These are phyloP conservation scores for Lerista edwardsae DNA, from an alignment of 2,797 vertebrate genomes.

Conservation along the genomic window DNA sequence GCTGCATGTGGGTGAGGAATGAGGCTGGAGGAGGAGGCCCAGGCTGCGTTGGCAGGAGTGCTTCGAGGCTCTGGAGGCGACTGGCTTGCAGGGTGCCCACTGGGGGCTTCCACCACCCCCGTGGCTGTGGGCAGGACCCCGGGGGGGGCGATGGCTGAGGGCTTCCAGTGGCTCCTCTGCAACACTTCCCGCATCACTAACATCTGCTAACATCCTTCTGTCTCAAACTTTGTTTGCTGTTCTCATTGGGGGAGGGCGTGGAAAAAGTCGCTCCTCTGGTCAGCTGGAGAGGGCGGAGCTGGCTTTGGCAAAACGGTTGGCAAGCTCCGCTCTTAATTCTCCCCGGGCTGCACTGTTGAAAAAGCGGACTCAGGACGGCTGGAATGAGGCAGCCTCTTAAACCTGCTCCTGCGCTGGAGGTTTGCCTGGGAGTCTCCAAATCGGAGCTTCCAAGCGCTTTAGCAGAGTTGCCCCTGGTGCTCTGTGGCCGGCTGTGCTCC, in stretches of 20 bases:
- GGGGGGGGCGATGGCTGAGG: not conserved
- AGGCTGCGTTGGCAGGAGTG: not conserved
- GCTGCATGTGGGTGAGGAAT: too few species aligned
- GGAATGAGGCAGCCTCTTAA: not conserved
- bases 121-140: not conserved
- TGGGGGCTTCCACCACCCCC: not conserved
- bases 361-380: not conserved
- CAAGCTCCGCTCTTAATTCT: not conserved
- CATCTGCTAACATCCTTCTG: conserved; percentile 10
- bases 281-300: not conserved
- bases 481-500: not conserved
- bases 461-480: not conserved
- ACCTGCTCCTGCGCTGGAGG: fast-evolving
- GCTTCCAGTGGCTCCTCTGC: not conserved
- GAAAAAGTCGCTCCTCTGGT: not conserved
- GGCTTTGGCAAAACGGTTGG: not conserved
- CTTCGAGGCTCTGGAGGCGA: not conserved
- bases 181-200: conserved; percentile 44
- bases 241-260: too few species aligned
- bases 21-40: fast-evolving
- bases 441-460: not conserved
- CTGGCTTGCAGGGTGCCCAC: not conserved
- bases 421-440: not conserved
- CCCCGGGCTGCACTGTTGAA: not conserved
- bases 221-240: too few species aligned